phyloP scores from a whole-genome alignment of 2,797 vertebrate genomes.

The Cyclopterus lumpus region DNA sequence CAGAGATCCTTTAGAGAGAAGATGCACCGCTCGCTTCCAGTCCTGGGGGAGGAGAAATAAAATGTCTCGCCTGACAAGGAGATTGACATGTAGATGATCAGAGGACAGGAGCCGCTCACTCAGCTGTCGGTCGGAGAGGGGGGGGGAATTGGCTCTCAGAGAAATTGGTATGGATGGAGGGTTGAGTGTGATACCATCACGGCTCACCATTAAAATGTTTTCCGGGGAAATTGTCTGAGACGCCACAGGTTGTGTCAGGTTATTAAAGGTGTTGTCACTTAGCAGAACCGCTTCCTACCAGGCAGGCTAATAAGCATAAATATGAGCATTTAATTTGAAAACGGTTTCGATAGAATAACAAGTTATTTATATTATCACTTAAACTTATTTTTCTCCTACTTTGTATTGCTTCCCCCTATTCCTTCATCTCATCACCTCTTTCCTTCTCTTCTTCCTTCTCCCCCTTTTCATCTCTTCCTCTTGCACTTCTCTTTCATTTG shows the following conservation, averaged over 20 bases:
- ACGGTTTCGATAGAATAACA: constrained; percentile 3
- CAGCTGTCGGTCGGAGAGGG: constrained; percentile 27
- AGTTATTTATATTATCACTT: accelerated
- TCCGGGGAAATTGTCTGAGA: constrained; percentile 2
- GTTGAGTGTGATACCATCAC: constrained; percentile 17
- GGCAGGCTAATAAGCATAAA: constrained; percentile 7
- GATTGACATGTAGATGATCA: constrained; percentile 21
- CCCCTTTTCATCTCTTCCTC: neutral
- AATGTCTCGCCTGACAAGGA: neutral
- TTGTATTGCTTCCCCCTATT: neutral
- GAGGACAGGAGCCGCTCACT: constrained; percentile 21
- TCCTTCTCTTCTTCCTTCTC: neutral
- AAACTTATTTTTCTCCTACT: neutral
- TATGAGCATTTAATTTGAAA: constrained; percentile 5
- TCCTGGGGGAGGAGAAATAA: neutral
- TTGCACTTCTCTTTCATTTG: neutral
- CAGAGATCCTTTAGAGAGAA: neutral
- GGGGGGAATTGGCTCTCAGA: constrained; percentile 12
- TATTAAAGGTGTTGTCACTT: neutral
- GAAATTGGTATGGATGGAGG: constrained; percentile 23
- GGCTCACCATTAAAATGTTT: constrained; percentile 13
- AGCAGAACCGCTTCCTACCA: neutral
- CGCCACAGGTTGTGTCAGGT: neutral
- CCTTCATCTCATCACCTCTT: neutral
- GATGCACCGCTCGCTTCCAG: neutral